Percentiles rank a stretch among this genome's conserved stretches.
Evolutionary conservation across 1,140 invertebrate genomes (phyloP).

Genomic region (Medauroidea extradentata): DNA sequence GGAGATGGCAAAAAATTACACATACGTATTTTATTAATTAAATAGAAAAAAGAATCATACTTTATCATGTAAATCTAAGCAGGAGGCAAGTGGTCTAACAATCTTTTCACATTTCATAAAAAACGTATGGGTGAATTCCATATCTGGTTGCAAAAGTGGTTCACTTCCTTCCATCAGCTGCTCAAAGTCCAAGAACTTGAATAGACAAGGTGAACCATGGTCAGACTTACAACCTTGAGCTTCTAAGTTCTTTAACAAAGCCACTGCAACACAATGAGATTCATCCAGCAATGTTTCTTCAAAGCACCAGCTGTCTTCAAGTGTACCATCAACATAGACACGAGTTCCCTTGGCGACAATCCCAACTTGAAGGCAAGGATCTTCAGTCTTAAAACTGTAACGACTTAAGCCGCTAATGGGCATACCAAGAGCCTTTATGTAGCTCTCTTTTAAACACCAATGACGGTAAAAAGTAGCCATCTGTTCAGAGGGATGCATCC

Average conservation of each 20-base stretch:
- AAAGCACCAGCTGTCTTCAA: slow-evolving; percentile 70
- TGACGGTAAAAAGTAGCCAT: slow-evolving; percentile 76
- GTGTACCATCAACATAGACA: slow-evolving; percentile 57
- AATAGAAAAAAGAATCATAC: too few species aligned
- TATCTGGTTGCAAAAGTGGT: slow-evolving; percentile 24
- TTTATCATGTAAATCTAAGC: too few species aligned
- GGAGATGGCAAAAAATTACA: too few species aligned
- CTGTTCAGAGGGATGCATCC: slow-evolving; percentile 38
- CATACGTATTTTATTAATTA: too few species aligned
- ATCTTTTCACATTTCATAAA: slow-evolving; percentile 23
- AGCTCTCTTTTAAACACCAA: slow-evolving; percentile 96
- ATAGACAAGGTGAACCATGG: slow-evolving; percentile 16
- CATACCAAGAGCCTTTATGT: slow-evolving; percentile 84
- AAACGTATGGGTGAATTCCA: slow-evolving; percentile 24
- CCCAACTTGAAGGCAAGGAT: slow-evolving; percentile 43
- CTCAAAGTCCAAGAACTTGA: slow-evolving; percentile 27
- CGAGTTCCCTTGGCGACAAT: slow-evolving; percentile 58
- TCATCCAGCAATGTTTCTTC: slow-evolving; percentile 81
- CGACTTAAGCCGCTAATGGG: slow-evolving; percentile 76
- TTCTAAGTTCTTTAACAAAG: slow-evolving; percentile 46
- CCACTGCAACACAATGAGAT: slow-evolving; percentile 77
- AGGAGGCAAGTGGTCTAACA: too few species aligned
- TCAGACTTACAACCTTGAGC: slow-evolving; percentile 1
- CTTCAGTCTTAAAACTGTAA: slow-evolving; percentile 64
- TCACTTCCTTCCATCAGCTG: slow-evolving; percentile 29